These are phyloP conservation scores for Benitochromis conjunctus DNA, from an alignment of 2,113 vertebrate genomes.

Conservation along the genomic window DNA sequence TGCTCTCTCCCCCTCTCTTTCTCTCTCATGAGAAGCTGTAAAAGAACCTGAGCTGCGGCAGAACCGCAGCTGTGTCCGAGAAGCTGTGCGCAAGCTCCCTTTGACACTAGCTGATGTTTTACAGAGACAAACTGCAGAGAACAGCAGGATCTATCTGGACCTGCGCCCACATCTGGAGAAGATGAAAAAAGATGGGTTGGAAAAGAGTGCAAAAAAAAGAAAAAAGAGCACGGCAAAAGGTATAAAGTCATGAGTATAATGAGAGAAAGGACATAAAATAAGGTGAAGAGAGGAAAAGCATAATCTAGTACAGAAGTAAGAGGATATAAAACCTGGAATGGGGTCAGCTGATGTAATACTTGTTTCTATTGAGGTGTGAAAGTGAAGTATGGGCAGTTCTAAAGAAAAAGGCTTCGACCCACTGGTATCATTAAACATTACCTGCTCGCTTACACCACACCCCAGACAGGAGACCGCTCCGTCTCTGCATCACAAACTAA, in stretches of 20 bases:
- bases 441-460: background rate
- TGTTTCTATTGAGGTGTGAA: background rate
- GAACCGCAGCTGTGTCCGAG: constrained; percentile 31
- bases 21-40: constrained; percentile 32
- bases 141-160: constrained; percentile 42
- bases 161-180: constrained; percentile 51
- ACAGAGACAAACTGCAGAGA: constrained; percentile 49
- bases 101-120: constrained; percentile 50
- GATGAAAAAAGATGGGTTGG: constrained; percentile 8
- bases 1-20: background rate
- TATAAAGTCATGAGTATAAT: background rate
- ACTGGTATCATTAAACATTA: background rate
- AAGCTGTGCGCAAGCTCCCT: background rate
- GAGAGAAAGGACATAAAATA: background rate
- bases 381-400: background rate
- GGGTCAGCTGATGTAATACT: background rate
- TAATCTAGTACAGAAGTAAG: background rate
- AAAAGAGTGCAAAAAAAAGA: background rate
- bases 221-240: background rate
- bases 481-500: background rate
- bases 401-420: background rate
- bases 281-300: background rate
- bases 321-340: background rate
- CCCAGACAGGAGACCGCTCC: background rate
- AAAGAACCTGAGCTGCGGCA: constrained; percentile 16